Base-by-base conservation (phyloP, 2,113 vertebrate species). In the Oriolus oriolus region DNA sequence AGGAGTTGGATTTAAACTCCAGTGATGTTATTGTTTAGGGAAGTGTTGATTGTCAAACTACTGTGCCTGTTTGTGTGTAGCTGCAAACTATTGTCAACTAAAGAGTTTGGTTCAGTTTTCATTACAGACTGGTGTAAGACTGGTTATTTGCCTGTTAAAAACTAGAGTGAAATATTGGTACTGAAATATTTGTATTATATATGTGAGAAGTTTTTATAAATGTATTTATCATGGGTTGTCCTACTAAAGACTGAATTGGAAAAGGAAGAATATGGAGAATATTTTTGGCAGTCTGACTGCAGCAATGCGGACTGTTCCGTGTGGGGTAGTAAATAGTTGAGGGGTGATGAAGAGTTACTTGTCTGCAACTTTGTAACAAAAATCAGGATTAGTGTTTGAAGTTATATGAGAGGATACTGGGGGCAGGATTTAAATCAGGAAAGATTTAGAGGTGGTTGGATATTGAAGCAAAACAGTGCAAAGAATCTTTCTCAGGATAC, bases 361-460 rank as follows among this genome's bases (percentile, higher is more conserved):
- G 11, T 52, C 41, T 84, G 37, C 35, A 42, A 13, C 5, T 64
- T 33, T 16, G 6, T 42, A 47, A 10, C 7, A 83, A 61, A 86
- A 68, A 52, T n/a, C 31, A 57, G 22, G 22, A 20, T 69, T 49
- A 44, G 18, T 22, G 17, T 53, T 52, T 60, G 20, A 53, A 39
- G 27, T 19, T 87, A 3, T 2, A 0, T 22, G 17, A 50, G 45
- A 59, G 8, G 28, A 20, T 44, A 21, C 5, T 24, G 8, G 11
- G 28, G 47, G 21, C 7, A 37, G 64, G 23, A 24, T 94, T 85
- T 84, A 23, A 57, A 81, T 22, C 9, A 17, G 17, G 21, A 10
- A 39, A 41, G 9, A 20, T 41, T 49, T 50, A 42, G 11, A 35
- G 7, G 8, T 54, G 20, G 3, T 65, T 86, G 45, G 22, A 16